These are phyloP conservation scores for Sebastes jordani DNA, from an alignment of 2,797 vertebrate species.

Conservation along the genomic window DNA sequence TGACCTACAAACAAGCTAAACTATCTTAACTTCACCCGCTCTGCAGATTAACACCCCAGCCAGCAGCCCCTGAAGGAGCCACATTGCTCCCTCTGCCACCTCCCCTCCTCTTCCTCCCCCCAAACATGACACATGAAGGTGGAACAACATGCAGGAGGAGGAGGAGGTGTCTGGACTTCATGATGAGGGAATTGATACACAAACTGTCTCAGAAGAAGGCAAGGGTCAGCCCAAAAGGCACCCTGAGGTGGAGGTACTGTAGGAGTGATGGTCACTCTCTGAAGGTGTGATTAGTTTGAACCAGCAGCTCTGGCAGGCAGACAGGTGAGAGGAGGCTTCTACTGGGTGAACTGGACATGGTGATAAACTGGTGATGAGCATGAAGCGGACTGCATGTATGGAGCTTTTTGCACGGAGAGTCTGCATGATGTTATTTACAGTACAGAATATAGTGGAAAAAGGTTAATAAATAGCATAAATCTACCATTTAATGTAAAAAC, in stretches of 20 bases:
- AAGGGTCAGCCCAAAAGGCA: conserved; percentile 21
- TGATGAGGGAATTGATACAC: conserved; percentile 25
- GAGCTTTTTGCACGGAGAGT: neutral
- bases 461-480: neutral
- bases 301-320: conserved; percentile 14
- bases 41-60: conserved; percentile 55
- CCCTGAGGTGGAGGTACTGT: conserved; percentile 44
- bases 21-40: conserved; percentile 44
- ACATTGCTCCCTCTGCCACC: neutral
- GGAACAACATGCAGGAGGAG: neutral
- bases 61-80: conserved; percentile 50
- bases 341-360: neutral
- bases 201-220: conserved; percentile 21
- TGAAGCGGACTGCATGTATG: neutral
- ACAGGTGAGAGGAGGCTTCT: conserved; percentile 15
- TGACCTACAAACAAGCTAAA: conserved; percentile 75
- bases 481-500: neutral
- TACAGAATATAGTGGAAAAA: neutral
- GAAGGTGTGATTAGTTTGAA: conserved; percentile 32
- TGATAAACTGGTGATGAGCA: conserved; percentile 22
- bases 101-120: neutral
- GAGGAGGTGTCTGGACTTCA: conserved; percentile 13
- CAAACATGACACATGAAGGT: conserved; percentile 15
- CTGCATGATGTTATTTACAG: neutral
- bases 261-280: conserved; percentile 23